Evolutionary conservation across 2,888 invertebrate species (phyloP).

Genomic region (Prosopocoilus inquinatus): DNA sequence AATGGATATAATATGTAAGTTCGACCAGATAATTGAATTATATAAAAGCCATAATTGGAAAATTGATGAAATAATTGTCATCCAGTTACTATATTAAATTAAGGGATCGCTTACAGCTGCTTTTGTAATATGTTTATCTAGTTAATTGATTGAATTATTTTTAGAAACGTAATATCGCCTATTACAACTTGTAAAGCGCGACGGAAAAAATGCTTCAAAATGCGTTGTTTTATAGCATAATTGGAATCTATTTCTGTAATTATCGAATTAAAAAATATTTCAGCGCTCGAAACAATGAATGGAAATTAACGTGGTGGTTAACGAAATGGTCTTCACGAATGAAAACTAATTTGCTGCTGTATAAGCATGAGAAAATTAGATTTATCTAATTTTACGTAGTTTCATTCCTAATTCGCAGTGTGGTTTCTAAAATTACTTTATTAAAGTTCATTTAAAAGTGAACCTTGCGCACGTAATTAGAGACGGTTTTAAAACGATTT

Average conservation of each 20-base stretch:
- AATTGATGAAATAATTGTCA: constrained; percentile 31
- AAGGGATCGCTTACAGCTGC: constrained; percentile 29
- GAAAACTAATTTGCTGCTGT: not conserved
- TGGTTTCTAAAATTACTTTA: no score
- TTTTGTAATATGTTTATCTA: constrained; percentile 31
- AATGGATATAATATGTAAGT: not conserved
- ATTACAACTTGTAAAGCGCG: constrained; percentile 7
- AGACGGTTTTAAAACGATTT: no score
- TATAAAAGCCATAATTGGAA: constrained; percentile 24
- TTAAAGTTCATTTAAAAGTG: no score
- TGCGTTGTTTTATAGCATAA: not conserved
- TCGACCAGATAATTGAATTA: constrained; percentile 20
- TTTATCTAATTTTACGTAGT: no score
- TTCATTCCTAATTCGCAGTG: no score
- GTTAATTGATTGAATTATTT: constrained; percentile 31
- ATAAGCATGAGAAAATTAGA: not conserved
- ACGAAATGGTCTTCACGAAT: not conserved
- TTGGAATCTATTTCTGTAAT: constrained; percentile 5
- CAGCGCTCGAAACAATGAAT: not conserved
- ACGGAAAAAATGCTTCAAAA: not conserved
- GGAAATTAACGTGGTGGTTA: not conserved
- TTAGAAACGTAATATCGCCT: constrained; percentile 23
- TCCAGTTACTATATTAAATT: constrained; percentile 28
- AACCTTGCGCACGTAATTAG: no score
- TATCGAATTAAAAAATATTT: constrained; percentile 1